phyloP scores from a whole-genome alignment of 2,113 vertebrate genomes.

The Dicrurus megarhynchus region DNA sequence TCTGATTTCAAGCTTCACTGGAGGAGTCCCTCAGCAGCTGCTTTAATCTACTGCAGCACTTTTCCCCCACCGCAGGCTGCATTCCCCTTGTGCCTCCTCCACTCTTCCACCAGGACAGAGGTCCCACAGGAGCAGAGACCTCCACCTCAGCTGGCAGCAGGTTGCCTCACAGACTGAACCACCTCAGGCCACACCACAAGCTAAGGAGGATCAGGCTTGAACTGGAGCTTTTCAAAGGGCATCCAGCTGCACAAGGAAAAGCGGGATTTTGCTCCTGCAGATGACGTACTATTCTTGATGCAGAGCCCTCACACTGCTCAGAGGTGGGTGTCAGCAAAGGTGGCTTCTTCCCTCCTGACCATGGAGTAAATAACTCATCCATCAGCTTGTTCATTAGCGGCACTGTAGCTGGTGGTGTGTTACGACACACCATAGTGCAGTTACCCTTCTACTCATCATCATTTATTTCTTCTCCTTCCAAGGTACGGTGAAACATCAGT shows the following conservation, averaged over 20 bases:
- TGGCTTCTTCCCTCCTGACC: neutral
- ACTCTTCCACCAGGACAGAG: neutral
- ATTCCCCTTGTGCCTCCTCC: neutral
- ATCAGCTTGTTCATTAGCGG: conserved; percentile 8
- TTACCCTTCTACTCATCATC: conserved; percentile 5
- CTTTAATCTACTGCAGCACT: conserved; percentile 40
- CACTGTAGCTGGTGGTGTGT: neutral
- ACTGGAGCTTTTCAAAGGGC: neutral
- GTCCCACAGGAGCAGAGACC: neutral
- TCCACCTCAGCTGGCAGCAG: neutral
- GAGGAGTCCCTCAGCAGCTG: conserved; percentile 43
- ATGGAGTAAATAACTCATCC: neutral
- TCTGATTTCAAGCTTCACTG: conserved; percentile 56
- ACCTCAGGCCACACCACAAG: neutral
- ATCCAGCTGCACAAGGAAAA: neutral
- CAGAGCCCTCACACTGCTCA: neutral
- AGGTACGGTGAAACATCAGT: neutral
- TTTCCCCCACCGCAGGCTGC: neutral
- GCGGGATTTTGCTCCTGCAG: neutral
- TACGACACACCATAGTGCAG: neutral
- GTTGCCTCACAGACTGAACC: neutral
- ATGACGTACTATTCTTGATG: neutral
- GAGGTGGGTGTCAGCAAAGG: neutral
- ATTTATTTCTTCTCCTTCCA: conserved; percentile 29
- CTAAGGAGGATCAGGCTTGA: neutral